Evolutionary conservation across 1,140 invertebrate genomes (phyloP), one percentile per base, ranked within the genome.

Genomic region (Manduca sexta): DNA sequence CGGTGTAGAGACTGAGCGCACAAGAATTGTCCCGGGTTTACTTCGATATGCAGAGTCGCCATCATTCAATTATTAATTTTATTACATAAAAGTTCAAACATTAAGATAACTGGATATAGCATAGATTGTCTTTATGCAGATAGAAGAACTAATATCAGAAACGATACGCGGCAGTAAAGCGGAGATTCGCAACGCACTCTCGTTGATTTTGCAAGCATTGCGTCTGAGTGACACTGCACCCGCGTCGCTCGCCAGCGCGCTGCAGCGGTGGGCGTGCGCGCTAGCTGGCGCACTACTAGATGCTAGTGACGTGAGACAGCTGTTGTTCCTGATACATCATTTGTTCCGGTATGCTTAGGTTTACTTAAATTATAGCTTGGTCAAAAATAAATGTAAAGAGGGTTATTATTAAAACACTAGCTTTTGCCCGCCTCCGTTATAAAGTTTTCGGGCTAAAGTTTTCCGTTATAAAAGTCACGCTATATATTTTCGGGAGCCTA

Each of bases 311-410:
- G 29, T 68, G 14, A 59, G 67, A 21, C 65, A 81, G 16, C 45
- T 80, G 38, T 45, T 84, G n/a, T 80, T 71, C 47, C 43, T 84
- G 1, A 40, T 80, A 16, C 80, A 84, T 51, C 69, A 78, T 56
- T 42, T 84, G 10, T 81, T 78, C 16, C 74, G 74, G 80, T 80
- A 14, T 11, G 12, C 13, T 30, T 13, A 7, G 30, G 12, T 43
- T 30, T 14, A 21, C 3, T 21, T 2, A 21, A 21, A 7, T 21
- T 7, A 21, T 21, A 21, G 7, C 7, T 3, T 21, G 21, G 8
- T 31, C 30, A 31, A 10, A 31, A 31, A 10, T 4, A 5, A 31
- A n/a, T n/a, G n/a, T n/a, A n/a, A n/a, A n/a, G n/a, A n/a, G n/a
- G n/a, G n/a, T n/a, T n/a, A n/a, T n/a, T n/a, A n/a, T n/a, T n/a